These are phyloP conservation scores for Ormyrus pomaceus DNA, from an alignment of 2,888 invertebrate species.

Conservation along the genomic window DNA sequence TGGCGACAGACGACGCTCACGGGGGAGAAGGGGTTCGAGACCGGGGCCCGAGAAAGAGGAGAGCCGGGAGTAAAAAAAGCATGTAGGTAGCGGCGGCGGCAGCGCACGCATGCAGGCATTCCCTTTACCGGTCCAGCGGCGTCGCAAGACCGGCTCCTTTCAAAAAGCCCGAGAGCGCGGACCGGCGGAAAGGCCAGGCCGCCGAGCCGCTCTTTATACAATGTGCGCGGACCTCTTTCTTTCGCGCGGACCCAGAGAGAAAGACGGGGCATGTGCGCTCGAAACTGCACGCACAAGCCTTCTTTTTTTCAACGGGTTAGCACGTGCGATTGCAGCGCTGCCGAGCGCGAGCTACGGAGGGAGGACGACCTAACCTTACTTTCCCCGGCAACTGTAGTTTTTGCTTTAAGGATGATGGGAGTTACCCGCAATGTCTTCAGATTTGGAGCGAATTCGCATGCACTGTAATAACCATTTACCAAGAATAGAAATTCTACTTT, in stretches of 20 bases:
- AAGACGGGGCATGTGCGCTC: not conserved
- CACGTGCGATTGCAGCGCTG: not conserved
- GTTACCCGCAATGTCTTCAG: too few species aligned
- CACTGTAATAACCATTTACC: too few species aligned
- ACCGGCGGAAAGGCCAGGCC: not conserved
- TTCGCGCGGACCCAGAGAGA: not conserved
- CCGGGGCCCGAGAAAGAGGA: slow-evolving; percentile 6
- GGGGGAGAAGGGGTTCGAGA: slow-evolving; percentile 41
- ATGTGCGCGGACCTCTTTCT: slow-evolving; percentile 13
- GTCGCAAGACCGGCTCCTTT: slow-evolving; percentile 56
- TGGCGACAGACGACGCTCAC: slow-evolving; percentile 41
- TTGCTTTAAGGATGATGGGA: too few species aligned
- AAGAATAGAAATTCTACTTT: too few species aligned
- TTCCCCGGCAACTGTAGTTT: not conserved
- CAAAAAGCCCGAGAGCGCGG: slow-evolving; percentile 32
- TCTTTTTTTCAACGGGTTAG: not conserved
- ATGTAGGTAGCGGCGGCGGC: not conserved
- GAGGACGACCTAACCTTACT: slow-evolving; percentile 7
- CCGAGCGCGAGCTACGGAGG: not conserved
- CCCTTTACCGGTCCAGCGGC: slow-evolving; percentile 53
- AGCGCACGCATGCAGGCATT: not conserved
- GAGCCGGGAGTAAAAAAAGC: slow-evolving; percentile 11
- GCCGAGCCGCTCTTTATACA: slow-evolving; percentile 21
- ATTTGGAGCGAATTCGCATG: too few species aligned
- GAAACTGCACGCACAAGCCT: not conserved